These are phyloP conservation scores for Catagonus wagneri DNA, from an alignment of 2,113 vertebrate species.

Conservation along the genomic window DNA sequence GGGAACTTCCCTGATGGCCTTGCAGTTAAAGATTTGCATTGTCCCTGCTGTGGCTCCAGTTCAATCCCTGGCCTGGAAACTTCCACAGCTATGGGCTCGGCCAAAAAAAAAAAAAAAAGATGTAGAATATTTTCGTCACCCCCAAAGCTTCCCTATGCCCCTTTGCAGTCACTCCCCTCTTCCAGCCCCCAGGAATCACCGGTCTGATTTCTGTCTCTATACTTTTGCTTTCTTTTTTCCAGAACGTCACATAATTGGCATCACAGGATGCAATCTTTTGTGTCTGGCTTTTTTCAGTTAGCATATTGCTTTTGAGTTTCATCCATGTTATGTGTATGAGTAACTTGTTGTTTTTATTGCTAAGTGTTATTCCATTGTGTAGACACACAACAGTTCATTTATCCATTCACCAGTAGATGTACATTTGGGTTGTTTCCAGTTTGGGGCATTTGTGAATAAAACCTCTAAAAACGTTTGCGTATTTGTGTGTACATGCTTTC, in stretches of 20 bases:
- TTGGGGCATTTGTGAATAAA: background rate
- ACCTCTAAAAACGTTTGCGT: background rate
- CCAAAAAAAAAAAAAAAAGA: background rate
- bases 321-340: background rate
- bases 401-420: background rate
- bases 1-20: background rate
- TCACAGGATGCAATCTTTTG: background rate
- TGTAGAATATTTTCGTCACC: background rate
- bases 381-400: background rate
- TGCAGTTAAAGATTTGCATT: no score
- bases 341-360: background rate
- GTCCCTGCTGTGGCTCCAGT: no score
- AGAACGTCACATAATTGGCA: background rate
- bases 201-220: background rate
- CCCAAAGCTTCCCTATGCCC: no score
- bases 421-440: background rate
- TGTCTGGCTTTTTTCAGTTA: background rate
- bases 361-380: background rate
- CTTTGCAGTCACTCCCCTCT: background rate
- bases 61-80: no score
- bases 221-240: constrained; percentile 24
- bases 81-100: no score
- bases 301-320: background rate
- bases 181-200: background rate
- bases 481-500: background rate